These are phyloP conservation scores for Melipona beecheii DNA, from an alignment of 2,888 invertebrate genomes.

Conservation along the genomic window DNA sequence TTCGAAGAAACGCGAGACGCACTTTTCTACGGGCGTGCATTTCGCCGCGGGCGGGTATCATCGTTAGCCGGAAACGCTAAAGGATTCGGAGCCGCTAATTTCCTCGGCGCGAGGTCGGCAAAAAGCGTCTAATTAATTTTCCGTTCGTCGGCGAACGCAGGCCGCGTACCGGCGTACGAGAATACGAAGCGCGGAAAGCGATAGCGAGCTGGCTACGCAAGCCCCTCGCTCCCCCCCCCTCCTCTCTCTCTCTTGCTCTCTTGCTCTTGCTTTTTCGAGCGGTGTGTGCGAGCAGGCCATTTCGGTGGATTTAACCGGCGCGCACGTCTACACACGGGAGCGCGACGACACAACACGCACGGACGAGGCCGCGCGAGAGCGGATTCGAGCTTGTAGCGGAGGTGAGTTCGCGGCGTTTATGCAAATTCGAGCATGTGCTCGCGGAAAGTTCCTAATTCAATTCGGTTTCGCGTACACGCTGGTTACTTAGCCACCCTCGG, in stretches of 20 bases:
- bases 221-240: too few relatives aligned
- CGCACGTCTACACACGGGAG: slow-evolving; percentile 39
- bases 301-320: slow-evolving; percentile 46
- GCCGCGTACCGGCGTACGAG: not conserved
- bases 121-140: slow-evolving; percentile 55
- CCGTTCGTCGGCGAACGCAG: slow-evolving; percentile 6
- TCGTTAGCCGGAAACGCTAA: slow-evolving; percentile 6
- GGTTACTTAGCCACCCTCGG: slow-evolving; percentile 67
- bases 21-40: slow-evolving; percentile 15
- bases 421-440: slow-evolving; percentile 79
- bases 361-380: slow-evolving; percentile 1
- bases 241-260: too few relatives aligned
- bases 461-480: slow-evolving; percentile 77
- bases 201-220: not conserved
- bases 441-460: slow-evolving; percentile 80
- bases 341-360: slow-evolving; percentile 48
- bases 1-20: slow-evolving; percentile 23
- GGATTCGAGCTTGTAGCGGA: slow-evolving; percentile 46
- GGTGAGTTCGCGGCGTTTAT: slow-evolving; percentile 74
- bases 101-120: slow-evolving; percentile 27
- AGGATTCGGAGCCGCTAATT: slow-evolving; percentile 33
- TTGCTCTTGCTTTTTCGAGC: not conserved
- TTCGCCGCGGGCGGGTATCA: not conserved
- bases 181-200: slow-evolving; percentile 4
- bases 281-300: slow-evolving; percentile 17